phyloP scores from a whole-genome alignment of 2,888 invertebrate genomes.

The Lottia scabra region DNA sequence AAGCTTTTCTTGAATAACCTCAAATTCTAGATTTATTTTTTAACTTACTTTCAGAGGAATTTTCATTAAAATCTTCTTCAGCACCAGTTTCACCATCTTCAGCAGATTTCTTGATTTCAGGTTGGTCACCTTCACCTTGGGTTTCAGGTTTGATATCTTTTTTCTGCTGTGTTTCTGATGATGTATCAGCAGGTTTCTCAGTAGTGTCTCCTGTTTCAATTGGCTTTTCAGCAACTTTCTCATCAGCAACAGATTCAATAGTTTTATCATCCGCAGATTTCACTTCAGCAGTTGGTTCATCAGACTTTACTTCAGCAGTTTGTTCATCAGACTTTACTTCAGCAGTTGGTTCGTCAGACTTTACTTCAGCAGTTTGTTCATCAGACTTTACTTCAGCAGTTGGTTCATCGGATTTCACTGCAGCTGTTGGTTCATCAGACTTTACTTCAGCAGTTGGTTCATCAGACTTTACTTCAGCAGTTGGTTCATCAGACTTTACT shows the following conservation, averaged over 20 bases:
- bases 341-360: slow-evolving; percentile 2
- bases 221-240: not conserved
- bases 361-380: slow-evolving; percentile 12
- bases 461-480: not conserved
- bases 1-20: too few species aligned
- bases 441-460: slow-evolving; percentile 15
- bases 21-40: too few species aligned
- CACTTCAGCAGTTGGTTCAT: not conserved
- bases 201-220: not conserved
- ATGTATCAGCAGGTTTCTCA: not conserved
- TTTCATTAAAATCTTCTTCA: not conserved
- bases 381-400: slow-evolving; percentile 5
- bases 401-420: slow-evolving; percentile 15
- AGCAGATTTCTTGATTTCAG: slow-evolving; percentile 3
- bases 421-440: not conserved
- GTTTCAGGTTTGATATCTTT: not conserved
- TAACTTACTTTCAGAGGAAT: not conserved
- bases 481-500: not conserved
- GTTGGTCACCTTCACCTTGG: not conserved
- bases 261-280: not conserved
- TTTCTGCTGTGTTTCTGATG: not conserved
- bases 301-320: not conserved
- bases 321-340: slow-evolving; percentile 10
- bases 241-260: not conserved
- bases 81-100: slow-evolving; percentile 3